These are phyloP conservation scores for Onychorhynchus coronatus DNA, from an alignment of 2,113 vertebrate genomes.

Conservation along the genomic window DNA sequence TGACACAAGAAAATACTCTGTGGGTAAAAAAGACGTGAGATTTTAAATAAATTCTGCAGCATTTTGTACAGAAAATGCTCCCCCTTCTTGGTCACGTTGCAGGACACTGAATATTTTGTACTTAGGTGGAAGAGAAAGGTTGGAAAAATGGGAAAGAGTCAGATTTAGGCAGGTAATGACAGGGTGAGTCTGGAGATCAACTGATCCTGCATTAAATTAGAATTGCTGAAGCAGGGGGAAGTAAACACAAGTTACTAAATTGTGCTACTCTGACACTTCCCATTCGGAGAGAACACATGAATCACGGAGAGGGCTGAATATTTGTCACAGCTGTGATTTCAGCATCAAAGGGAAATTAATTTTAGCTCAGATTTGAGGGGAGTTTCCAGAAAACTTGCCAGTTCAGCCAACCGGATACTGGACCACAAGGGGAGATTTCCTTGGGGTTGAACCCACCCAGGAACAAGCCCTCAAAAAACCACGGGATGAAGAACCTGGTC, in stretches of 20 bases:
- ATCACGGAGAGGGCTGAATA: conserved; percentile 56
- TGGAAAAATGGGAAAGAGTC: conserved; percentile 22
- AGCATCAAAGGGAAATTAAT: conserved; percentile 59
- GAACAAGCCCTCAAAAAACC: background rate
- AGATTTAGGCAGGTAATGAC: conserved; percentile 42
- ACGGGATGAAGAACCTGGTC: fast-evolving
- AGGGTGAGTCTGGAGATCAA: conserved; percentile 43
- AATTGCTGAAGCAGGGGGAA: conserved; percentile 54
- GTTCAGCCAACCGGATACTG: conserved; percentile 47
- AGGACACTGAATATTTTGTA: conserved; percentile 29
- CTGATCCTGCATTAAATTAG: conserved; percentile 35
- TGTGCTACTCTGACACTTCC: conserved; percentile 45
- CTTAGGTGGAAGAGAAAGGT: background rate
- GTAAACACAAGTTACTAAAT: conserved; percentile 66
- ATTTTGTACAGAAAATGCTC: background rate
- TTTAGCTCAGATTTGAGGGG: conserved; percentile 51
- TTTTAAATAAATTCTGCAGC: background rate
- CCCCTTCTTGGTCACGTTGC: background rate
- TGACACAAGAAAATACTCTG: background rate
- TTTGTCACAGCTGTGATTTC: conserved; percentile 71
- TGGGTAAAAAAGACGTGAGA: background rate
- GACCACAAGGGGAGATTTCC: background rate
- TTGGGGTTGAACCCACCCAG: background rate
- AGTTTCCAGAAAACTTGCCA: conserved; percentile 55
- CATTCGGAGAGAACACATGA: conserved; percentile 59